Conservation (phyloP, 2,797 vertebrate species). For the Moxostoma hubbsi region DNA sequence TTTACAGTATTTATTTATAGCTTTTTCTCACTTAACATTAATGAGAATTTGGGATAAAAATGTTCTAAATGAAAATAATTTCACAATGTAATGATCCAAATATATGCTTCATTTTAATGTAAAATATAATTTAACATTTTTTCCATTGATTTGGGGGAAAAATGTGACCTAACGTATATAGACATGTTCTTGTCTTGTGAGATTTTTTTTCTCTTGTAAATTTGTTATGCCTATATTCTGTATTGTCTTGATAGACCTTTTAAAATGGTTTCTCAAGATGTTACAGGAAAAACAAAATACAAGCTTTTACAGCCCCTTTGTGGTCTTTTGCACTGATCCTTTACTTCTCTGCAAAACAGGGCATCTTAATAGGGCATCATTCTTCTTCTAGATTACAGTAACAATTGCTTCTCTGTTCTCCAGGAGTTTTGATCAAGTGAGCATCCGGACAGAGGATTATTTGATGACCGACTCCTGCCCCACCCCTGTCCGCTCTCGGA, state of each 20-base stretch:
- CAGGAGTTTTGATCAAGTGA: constrained; percentile 59
- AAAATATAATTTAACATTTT: background rate
- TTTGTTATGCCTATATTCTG: background rate
- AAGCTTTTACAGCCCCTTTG: background rate
- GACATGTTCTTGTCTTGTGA: background rate
- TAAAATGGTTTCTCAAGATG: background rate
- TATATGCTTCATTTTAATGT: background rate
- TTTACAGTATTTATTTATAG: too few relatives aligned
- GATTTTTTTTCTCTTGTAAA: background rate
- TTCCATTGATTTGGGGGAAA: too few relatives aligned
- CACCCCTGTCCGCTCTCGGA: constrained; percentile 35
- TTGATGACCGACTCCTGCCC: constrained; percentile 50
- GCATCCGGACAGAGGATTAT: constrained; percentile 48
- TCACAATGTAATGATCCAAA: too few relatives aligned
- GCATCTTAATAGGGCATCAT: background rate
- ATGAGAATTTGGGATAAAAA: too few relatives aligned
- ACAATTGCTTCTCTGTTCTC: constrained; percentile 35
- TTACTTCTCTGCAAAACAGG: constrained; percentile 16
- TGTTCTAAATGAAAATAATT: background rate
- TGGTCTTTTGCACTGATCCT: background rate
- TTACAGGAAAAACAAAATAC: background rate
- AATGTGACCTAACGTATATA: background rate
- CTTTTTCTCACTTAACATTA: too few relatives aligned
- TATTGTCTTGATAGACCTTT: background rate
- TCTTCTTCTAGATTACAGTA: background rate